These are phyloP conservation scores for Melospiza melodia DNA, from an alignment of 2,113 vertebrate genomes.

Conservation along the genomic window DNA sequence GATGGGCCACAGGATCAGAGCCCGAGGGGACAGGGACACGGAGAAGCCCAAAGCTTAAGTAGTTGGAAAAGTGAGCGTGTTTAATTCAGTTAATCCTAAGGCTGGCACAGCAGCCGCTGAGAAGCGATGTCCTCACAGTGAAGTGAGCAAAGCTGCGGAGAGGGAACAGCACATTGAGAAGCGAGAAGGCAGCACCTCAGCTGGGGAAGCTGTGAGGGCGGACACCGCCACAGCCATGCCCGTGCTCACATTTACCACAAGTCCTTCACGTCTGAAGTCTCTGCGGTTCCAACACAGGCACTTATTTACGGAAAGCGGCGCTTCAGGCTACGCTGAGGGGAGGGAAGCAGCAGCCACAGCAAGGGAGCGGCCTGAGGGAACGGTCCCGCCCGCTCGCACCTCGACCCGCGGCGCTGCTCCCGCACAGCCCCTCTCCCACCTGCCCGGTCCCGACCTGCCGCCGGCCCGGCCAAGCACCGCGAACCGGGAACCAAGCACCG, in stretches of 20 bases:
- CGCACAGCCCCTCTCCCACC: no score
- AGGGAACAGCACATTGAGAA: background rate
- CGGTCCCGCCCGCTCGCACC: background rate
- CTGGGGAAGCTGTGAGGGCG: background rate
- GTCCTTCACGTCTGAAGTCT: background rate
- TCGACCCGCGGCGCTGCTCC: background rate
- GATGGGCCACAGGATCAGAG: fast-evolving
- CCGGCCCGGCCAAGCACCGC: background rate
- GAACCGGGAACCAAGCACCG: background rate
- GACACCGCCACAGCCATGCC: background rate
- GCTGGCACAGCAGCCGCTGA: background rate
- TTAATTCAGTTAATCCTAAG: background rate
- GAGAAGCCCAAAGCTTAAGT: background rate
- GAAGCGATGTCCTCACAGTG: background rate
- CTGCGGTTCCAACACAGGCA: background rate
- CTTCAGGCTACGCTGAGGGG: background rate
- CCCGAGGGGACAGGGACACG: fast-evolving
- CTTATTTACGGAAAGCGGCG: background rate
- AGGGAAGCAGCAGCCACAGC: background rate
- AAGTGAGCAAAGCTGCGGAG: background rate
- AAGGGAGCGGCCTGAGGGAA: background rate
- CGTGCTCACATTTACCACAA: background rate
- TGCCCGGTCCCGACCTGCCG: background rate
- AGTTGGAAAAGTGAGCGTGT: background rate
- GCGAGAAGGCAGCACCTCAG: background rate